Base-by-base conservation (phyloP, 2,888 invertebrate genomes). In the Xestia c-nigrum region DNA sequence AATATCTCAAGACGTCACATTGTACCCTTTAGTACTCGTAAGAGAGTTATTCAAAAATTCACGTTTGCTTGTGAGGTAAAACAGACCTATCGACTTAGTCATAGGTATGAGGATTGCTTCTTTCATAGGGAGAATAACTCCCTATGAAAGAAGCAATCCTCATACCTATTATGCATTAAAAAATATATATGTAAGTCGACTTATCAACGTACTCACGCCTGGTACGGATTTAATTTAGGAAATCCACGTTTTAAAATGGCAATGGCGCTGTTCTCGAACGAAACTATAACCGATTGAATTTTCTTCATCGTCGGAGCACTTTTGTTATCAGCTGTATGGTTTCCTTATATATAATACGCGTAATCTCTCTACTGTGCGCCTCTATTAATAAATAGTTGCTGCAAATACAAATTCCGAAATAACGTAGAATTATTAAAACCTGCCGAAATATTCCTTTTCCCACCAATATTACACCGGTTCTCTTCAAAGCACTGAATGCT, bases 241-340 rank as follows among this genome's bases (percentile, higher is more conserved):
- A 71, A 24, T 52, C 16, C 52, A 46, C 31, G 46, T 70, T 50
- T 72, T 52, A 16, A 72, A 72, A 72, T 55, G 43, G 12, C 16
- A 72, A 72, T 43, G 16, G 31, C 55, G 31, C 21, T 47, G 40
- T 75, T 61, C 75, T 50, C 12, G 24, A 75, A 19, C 21, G 12
- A 31, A 43, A 50, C 24, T 50, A 50, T 61, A 14, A n/a, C n/a
- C 31, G 76, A 74, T 74, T 31, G n/a, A 61, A 76, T 74, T 74
- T 76, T 31, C 50, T 43, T n/a, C 19, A 31, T 40, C 5, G 50
- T 76, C 19, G 38, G 43, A 63, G 31, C 21, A 19, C 61, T 43
- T n/a, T 50, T 63, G 63, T 73, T 31, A 55, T 31, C 9, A 43
- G 14, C 19, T 76, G 12, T 50, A 14, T 16, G 5, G 43, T 19